phyloP scores from a whole-genome alignment of 2,113 vertebrate species.

The Chlamydotis undulata region DNA sequence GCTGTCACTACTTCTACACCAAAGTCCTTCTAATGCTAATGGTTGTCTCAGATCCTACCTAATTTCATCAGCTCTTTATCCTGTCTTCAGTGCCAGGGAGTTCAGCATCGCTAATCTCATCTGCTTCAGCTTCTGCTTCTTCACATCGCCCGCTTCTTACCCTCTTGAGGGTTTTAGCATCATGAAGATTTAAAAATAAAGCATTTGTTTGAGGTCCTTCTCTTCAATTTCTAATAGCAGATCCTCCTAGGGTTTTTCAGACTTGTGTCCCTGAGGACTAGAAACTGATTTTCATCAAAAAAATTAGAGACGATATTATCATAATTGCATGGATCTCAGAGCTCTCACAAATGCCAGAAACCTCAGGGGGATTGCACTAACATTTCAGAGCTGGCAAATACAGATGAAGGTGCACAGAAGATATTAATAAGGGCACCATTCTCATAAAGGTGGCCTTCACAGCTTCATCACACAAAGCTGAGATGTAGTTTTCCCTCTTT shows the following conservation, averaged over 20 bases:
- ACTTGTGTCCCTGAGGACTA: background rate
- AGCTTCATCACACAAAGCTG: background rate
- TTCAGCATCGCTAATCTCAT: background rate
- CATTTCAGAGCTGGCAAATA: background rate
- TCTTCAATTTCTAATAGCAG: background rate
- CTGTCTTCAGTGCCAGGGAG: background rate
- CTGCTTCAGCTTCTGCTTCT: background rate
- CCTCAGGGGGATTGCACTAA: background rate
- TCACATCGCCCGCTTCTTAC: background rate
- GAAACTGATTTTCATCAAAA: background rate
- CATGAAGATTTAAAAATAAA: slow-evolving; percentile 19
- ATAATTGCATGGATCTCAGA: background rate
- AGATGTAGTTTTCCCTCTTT: background rate
- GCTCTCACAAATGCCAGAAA: background rate
- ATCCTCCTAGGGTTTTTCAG: background rate
- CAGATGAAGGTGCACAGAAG: background rate
- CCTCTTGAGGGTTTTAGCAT: background rate
- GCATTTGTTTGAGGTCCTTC: background rate
- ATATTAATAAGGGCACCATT: background rate
- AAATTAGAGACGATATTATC: background rate
- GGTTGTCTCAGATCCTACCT: background rate
- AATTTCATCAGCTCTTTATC: background rate
- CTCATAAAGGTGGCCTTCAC: background rate
- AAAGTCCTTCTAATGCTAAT: background rate
- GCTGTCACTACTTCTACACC: background rate